Evolutionary conservation across 1,140 invertebrate species (phyloP).

Genomic region (Matsumurasca onukii): DNA sequence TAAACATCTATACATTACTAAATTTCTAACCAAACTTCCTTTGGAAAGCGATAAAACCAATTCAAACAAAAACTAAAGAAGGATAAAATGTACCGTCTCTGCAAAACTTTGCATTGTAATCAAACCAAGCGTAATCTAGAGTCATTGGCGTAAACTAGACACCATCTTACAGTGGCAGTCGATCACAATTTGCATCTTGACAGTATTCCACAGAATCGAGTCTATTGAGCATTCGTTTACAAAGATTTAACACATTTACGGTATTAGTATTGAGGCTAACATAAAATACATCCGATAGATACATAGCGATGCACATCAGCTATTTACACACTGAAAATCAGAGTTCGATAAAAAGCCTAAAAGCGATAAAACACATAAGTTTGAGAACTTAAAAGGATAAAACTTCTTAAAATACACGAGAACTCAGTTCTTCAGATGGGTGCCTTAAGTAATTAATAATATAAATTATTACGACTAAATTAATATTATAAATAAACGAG

Average conservation of each 20-base stretch:
- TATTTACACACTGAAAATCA: slow-evolving; percentile 13
- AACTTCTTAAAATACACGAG: neutral
- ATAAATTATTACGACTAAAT: slow-evolving; percentile 15
- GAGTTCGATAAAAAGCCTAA: neutral
- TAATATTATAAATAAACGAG: slow-evolving; percentile 19
- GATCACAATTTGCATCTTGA: neutral
- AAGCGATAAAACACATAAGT: slow-evolving; percentile 14
- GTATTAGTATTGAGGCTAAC: slow-evolving; percentile 22
- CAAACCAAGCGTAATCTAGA: neutral
- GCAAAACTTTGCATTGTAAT: neutral
- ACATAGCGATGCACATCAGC: neutral
- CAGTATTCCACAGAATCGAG: neutral
- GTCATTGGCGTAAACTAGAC: neutral
- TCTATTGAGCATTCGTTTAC: slow-evolving; percentile 9
- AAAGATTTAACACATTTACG: neutral
- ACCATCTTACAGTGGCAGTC: neutral
- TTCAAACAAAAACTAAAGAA: neutral
- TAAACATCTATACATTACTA: slow-evolving; percentile 13
- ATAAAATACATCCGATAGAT: slow-evolving; percentile 24
- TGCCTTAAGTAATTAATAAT: neutral
- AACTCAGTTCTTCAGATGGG: neutral
- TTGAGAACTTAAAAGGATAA: slow-evolving; percentile 11
- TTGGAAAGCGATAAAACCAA: neutral
- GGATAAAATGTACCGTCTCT: neutral
- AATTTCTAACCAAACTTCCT: neutral